phyloP scores from a whole-genome alignment of 2,888 invertebrate genomes.

The Scaptomyza parva region DNA sequence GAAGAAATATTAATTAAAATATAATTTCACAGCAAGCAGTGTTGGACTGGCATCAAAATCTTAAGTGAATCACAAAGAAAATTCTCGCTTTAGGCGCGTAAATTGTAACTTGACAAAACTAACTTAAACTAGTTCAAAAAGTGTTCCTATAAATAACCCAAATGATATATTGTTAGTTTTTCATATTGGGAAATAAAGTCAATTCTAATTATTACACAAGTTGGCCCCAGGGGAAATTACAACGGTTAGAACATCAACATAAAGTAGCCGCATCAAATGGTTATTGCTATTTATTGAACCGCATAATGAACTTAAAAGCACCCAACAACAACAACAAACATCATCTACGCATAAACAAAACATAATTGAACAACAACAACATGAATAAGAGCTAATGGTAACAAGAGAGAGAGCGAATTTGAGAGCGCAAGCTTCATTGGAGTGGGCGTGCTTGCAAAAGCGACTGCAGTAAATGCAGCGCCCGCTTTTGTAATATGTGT shows the following conservation, averaged over 20 bases:
- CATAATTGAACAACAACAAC: conserved; percentile 54
- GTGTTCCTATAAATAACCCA: conserved; percentile 16
- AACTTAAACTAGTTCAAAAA: conserved; percentile 51
- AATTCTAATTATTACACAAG: conserved; percentile 41
- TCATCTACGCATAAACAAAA: conserved; percentile 66
- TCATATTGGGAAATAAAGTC: conserved; percentile 15
- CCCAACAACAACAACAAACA: conserved; percentile 41
- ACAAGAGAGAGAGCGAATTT: conserved; percentile 1
- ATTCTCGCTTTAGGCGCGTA: conserved; percentile 17
- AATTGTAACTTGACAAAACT: conserved; percentile 39
- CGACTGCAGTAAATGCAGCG: conserved; percentile 43
- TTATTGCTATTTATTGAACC: conserved; percentile 35
- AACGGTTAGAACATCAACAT: conserved; percentile 22
- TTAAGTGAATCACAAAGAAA: conserved; percentile 35
- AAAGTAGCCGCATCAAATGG: conserved; percentile 45
- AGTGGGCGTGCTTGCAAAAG: conserved; percentile 40
- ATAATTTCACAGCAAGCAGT: conserved; percentile 19
- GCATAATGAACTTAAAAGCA: conserved; percentile 45
- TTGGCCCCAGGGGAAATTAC: conserved; percentile 39
- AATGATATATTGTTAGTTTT: conserved; percentile 1
- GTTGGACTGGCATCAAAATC: conserved; percentile 11
- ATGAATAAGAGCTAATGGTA: conserved; percentile 9
- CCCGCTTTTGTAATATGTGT: conserved; percentile 20
- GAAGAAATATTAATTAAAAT: conserved; percentile 34
- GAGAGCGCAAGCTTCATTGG: conserved; percentile 35